phyloP scores from a whole-genome alignment of 2,113 vertebrate species.

The Anas platyrhynchos region DNA sequence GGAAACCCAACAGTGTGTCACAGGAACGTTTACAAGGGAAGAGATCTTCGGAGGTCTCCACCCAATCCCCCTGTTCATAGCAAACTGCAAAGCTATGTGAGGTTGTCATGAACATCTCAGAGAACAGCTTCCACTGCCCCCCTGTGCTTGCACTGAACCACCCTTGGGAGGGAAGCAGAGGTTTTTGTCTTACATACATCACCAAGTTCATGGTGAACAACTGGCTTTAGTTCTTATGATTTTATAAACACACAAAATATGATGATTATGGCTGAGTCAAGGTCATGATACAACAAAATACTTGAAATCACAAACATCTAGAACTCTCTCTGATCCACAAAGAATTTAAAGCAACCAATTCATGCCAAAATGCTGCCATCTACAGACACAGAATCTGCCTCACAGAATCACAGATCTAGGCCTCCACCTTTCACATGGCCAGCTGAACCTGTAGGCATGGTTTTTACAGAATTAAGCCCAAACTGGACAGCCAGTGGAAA shows the following conservation, averaged over 20 bases:
- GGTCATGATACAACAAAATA: background rate
- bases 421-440: background rate
- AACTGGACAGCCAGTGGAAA: background rate
- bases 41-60: background rate
- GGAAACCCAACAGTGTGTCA: rapidly evolving
- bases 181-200: background rate
- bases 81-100: background rate
- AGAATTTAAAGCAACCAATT: background rate
- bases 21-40: background rate
- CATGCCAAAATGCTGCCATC: background rate
- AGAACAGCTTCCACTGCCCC: background rate
- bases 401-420: background rate
- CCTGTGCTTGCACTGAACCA: background rate
- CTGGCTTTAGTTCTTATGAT: background rate
- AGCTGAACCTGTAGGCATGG: background rate
- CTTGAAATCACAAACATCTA: background rate
- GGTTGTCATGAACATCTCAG: background rate
- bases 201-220: background rate
- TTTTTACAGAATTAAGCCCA: background rate
- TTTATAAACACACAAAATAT: background rate
- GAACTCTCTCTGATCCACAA: background rate
- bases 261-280: background rate
- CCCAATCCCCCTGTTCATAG: background rate
- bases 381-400: background rate
- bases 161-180: background rate